Base-by-base conservation (phyloP, 64 coral and sea anemone species). In the Anthopleura sola region DNA sequence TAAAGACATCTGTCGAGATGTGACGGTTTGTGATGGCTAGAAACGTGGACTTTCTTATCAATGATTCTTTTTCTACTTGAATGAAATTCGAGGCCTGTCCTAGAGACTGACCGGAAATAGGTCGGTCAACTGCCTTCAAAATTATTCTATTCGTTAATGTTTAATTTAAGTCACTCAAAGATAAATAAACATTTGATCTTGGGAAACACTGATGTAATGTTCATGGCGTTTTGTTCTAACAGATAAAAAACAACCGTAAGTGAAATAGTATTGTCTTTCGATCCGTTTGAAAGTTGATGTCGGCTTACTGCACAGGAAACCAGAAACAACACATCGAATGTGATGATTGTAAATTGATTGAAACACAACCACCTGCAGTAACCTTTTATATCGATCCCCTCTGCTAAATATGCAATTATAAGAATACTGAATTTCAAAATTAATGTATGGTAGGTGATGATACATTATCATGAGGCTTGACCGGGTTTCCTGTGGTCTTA, bases 61-160 rank as follows among this genome's bases (percentile, higher is more conserved):
- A 53, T 14, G 26, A 71, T 31, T 71, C 28, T 28, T 71, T 71
- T 32, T 15, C 14, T n/a, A 33, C 66, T 71, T 32, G 29, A 11
- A 71, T 71, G 66, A 71, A 71, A 71, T 71, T 71, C 66, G 66
- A 71, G 66, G 66, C 58, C 58, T 62, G 58, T 62, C 58, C 58
- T 5, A 16, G 66, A 71, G 66, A 34, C 28, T 71, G 29, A 71
- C 66, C 66, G 66, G 66, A 71, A 71, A 71, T 71, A 31, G 66
- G 14, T 62, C 66, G 31, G 66, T 71, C 29, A 28, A 20, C 12
- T n/a, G 29, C 5, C 29, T 71, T n/a, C 66, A 71, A 71, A 71
- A 71, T 71, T 71, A 71, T 71, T 71, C 66, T 17, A 71, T 32
- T 71, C 29, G 66, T 71, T 71, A 71, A 71, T 71, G 13, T 71